Evolutionary conservation across 2,797 vertebrate genomes (phyloP), one percentile per base, ranked within the genome.

Genomic region (Pempheris klunzingeri): DNA sequence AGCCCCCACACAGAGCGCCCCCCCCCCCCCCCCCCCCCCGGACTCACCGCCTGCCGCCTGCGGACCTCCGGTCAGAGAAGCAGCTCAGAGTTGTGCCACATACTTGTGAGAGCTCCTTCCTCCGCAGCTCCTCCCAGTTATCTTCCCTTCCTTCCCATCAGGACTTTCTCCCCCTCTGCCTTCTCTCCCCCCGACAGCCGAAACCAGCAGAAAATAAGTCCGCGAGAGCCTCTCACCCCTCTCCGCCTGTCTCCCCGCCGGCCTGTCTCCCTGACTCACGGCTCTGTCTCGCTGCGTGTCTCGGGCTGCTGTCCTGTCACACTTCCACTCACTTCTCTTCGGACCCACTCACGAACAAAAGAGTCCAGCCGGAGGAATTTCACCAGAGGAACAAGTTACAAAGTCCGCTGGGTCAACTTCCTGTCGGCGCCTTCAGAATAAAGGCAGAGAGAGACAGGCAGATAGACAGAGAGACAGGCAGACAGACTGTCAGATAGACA

Each of bases 361-460:
- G 69, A 61, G 5, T 60, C 64, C 28, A 73, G 77, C 71, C 71
- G 77, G 7, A 68, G 69, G 72, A 79, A 85, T 83, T 81, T 74
- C 64, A 60, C 22, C 17, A 28, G 7, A 55, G 43, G 20, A 77
- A 74, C 60, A 60, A 52, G 52, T 53, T 30, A 2, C 9, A 26
- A 32, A 34, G 43, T 39, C 3, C 39, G 30, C 6, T 11, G 0
- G 0, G 2, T n/a, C 0, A 0, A 80, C 67, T 85, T 85, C 85
- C 85, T 28, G 59, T 70, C 7, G 2, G 4, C 5, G 8, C 41
- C 55, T 79, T 77, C 83, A 85, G 80, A 85, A 74, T 82, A 85
- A 85, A 70, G 15, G 1, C n/a, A 18, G 34, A n/a, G 10, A 47
- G 22, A n/a, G n/a, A n/a, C n/a, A n/a, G n/a, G n/a, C n/a, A n/a